Percentiles rank a stretch among this genome's conserved stretches.
Evolutionary conservation across 35 echinoderm and acorn worm species (phyloP).

Genomic region (Apostichopus japonicus): DNA sequence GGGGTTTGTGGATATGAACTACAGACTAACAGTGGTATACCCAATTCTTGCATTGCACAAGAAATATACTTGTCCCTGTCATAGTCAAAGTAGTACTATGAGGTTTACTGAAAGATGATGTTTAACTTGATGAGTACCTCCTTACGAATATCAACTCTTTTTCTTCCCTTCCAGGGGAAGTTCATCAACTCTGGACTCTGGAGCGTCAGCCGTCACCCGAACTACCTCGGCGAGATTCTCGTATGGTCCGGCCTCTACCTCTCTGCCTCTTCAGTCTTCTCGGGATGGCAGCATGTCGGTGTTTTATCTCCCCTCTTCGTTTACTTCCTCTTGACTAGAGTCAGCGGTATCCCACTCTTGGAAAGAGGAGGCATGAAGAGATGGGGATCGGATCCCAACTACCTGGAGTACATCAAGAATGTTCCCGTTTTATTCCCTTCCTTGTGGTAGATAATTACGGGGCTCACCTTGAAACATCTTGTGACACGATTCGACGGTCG

Average conservation of each 20-base stretch:
- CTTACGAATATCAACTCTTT: neutral
- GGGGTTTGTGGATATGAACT: no score
- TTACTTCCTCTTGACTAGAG: slow-evolving; percentile 72
- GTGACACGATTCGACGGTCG: no score
- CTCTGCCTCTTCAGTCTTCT: slow-evolving; percentile 81
- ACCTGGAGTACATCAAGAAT: slow-evolving; percentile 81
- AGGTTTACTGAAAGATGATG: no score
- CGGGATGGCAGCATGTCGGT: slow-evolving; percentile 74
- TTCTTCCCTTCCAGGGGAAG: slow-evolving; percentile 61
- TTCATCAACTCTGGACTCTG: slow-evolving; percentile 92
- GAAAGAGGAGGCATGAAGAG: slow-evolving; percentile 84
- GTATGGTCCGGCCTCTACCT: slow-evolving; percentile 87
- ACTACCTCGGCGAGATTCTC: slow-evolving; percentile 95
- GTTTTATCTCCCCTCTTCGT: slow-evolving; percentile 91
- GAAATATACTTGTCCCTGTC: no score
- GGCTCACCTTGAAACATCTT: no score
- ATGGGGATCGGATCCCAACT: slow-evolving; percentile 71
- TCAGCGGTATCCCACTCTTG: slow-evolving; percentile 85
- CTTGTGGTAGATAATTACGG: slow-evolving; percentile 50
- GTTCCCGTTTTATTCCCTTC: slow-evolving; percentile 80
- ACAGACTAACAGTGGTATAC: no score
- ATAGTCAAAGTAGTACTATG: no score
- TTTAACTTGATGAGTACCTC: no score
- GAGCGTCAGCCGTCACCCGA: slow-evolving; percentile 95
- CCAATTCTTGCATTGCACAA: no score